phyloP scores from a whole-genome alignment of 2,888 invertebrate species.

The Pseudolycoriella hygida region DNA sequence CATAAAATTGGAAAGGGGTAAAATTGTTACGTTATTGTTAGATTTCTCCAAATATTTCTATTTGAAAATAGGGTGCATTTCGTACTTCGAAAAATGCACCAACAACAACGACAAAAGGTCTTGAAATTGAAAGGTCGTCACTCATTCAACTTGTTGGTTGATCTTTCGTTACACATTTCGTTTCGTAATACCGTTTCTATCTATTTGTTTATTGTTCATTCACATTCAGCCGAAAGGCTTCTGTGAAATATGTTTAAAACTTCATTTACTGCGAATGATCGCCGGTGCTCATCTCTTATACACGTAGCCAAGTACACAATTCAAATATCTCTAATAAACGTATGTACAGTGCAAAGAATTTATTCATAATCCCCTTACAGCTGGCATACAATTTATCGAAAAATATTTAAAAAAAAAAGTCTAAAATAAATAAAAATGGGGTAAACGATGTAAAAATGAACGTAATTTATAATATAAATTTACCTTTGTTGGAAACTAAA shows the following conservation, averaged over 20 bases:
- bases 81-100: too few species aligned
- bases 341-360: too few species aligned
- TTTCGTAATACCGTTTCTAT: neutral
- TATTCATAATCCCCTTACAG: too few species aligned
- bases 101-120: too few species aligned
- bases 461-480: too few species aligned
- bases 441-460: conserved; percentile 3
- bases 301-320: too few species aligned
- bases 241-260: neutral
- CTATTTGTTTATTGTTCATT: neutral
- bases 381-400: too few species aligned
- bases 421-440: conserved; percentile 2
- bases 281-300: neutral
- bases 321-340: too few species aligned
- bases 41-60: neutral
- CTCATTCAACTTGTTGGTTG: conserved; percentile 1
- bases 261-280: neutral
- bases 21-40: neutral
- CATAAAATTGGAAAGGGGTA: neutral
- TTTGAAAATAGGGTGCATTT: too few species aligned
- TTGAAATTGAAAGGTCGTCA: too few species aligned
- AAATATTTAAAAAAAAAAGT: neutral
- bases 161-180: neutral
- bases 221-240: neutral
- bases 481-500: too few species aligned